phyloP scores from a whole-genome alignment of 2,888 invertebrate species.

The Nasonovia ribisnigri region DNA sequence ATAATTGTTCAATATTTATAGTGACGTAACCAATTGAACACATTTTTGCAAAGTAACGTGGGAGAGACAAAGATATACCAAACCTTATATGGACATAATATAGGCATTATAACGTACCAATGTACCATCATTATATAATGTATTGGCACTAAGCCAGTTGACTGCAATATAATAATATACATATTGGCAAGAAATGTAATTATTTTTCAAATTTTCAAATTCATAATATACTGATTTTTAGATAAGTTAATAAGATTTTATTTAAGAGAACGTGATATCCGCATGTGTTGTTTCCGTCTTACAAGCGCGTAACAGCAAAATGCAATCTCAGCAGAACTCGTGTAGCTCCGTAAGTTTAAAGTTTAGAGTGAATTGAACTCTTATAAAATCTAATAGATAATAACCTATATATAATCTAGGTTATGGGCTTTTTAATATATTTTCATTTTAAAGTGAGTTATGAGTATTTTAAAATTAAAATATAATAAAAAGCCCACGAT shows the following conservation, averaged over 20 bases:
- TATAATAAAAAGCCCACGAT: no score
- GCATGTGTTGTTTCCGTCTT: no score
- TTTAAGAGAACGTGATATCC: no score
- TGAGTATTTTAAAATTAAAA: no score
- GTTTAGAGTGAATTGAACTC: no score
- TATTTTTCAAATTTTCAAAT: neutral
- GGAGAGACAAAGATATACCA: neutral
- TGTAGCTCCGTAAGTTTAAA: no score
- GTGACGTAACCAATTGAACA: neutral
- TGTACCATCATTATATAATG: neutral
- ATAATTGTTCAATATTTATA: neutral
- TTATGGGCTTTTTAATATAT: no score
- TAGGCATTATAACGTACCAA: neutral
- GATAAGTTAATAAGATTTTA: neutral
- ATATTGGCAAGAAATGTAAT: neutral
- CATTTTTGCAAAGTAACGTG: neutral
- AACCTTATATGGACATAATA: neutral
- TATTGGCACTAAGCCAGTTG: neutral
- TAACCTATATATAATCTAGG: no score
- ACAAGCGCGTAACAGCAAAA: no score
- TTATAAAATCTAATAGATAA: no score
- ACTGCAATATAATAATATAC: neutral
- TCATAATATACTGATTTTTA: neutral
- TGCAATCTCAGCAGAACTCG: no score
- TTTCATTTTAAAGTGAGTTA: no score